Base-by-base conservation (phyloP, 2,888 invertebrate genomes). In the Hypselothyrea guttata region DNA sequence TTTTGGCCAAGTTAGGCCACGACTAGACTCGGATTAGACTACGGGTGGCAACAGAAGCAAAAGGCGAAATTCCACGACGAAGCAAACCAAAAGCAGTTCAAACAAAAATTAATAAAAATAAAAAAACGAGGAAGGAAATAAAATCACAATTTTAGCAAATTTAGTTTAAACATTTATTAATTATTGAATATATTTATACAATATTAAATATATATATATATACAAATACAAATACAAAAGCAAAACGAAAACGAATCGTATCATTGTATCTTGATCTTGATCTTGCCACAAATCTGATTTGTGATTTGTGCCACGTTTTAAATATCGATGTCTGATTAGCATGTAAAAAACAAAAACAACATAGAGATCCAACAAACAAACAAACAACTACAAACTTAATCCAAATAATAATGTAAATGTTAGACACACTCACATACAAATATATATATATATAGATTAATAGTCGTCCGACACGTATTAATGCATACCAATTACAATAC, bases 241-340 rank as follows among this genome's bases (percentile, higher is more conserved):
- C 44, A 62, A 58, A 49, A 69, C 41, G 52, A 64, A 71, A 71
- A 82, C 63, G 67, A 84, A 81, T 84, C 77, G 82, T 77, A 78
- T 78, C 84, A 84, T 74, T 84, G 84, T 78, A 78, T 77, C 84
- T 78, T 74, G 82, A 78, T 74, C 84, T 77, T 77, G 74, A 78
- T 84, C 77, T 78, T 77, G 84, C 78, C 75, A 78, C 78, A 78
- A 78, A 78, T 78, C 85, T 82, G 75, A 77, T 71, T 79, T 79
- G 85, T 83, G 85, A 79, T 83, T 81, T 81, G 79, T 85, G 85
- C 85, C 81, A 85, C 79, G 67, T 83, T 81, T 79, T 84, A 78
- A 82, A 81, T 83, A 85, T 81, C 71, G 84, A 84, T 84, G 84
- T 84, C 84, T 84, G 86, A 84, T 72, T 84, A 84, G 84, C 75